phyloP scores from a whole-genome alignment of 2,888 invertebrate genomes.

The Tipula vernalis region DNA sequence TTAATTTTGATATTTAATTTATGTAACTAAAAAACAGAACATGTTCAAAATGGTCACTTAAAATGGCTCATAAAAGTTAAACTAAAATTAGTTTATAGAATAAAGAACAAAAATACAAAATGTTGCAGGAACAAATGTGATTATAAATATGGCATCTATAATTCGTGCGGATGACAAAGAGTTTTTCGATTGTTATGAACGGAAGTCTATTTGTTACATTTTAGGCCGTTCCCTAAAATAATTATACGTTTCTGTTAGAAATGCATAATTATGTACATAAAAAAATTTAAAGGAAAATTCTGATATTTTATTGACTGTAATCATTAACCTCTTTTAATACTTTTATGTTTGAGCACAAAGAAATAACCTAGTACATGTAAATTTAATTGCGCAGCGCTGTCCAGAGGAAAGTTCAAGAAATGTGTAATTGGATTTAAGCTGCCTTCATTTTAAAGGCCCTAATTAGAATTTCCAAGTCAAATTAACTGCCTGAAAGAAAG shows the following conservation, averaged over 20 bases:
- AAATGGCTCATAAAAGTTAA: background rate
- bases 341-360: too few relatives aligned
- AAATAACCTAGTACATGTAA: too few relatives aligned
- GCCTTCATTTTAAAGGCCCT: too few relatives aligned
- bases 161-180: background rate
- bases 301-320: too few relatives aligned
- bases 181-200: background rate
- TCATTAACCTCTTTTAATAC: too few relatives aligned
- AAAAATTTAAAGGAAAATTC: too few relatives aligned
- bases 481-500: background rate
- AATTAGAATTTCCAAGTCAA: background rate
- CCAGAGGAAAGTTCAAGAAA: too few relatives aligned
- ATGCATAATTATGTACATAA: too few relatives aligned
- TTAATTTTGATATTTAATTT: background rate
- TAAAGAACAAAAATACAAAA: background rate
- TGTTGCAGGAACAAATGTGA: background rate
- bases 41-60: background rate
- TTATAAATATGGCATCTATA: background rate
- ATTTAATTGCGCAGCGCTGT: too few relatives aligned
- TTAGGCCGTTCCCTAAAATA: background rate
- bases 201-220: background rate
- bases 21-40: background rate
- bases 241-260: too few relatives aligned
- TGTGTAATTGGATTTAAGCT: too few relatives aligned
- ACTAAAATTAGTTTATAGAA: background rate